Percentiles rank a stretch among this genome's conserved stretches.
Evolutionary conservation across 1,140 invertebrate species (phyloP).

Genomic region (Brachionus plicatilis): DNA sequence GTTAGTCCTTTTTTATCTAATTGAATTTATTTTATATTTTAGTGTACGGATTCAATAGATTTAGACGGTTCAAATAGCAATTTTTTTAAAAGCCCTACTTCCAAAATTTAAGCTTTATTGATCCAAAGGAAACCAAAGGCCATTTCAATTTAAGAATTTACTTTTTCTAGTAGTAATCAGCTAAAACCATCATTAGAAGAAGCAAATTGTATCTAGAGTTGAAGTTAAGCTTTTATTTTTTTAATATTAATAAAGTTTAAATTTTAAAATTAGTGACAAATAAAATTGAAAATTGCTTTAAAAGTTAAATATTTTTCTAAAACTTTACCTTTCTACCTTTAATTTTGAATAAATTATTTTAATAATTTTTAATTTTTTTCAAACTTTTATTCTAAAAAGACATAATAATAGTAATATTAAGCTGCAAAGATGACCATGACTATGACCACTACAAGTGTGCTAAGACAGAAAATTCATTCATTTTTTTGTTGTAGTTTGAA

Average conservation of each 20-base stretch:
- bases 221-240: background rate
- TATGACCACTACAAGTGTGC: no score
- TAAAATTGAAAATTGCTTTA: background rate
- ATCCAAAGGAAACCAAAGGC: background rate
- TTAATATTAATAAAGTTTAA: background rate
- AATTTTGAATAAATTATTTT: no score
- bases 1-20: background rate
- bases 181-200: background rate
- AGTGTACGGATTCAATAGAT: background rate
- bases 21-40: conserved; percentile 8
- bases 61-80: background rate
- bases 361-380: no score
- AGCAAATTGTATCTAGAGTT: background rate
- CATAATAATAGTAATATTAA: no score
- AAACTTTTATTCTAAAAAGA: no score
- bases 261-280: background rate
- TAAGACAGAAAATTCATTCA: no score
- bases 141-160: background rate
- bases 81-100: background rate
- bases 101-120: background rate
- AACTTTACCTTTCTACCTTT: background rate
- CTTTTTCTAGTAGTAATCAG: background rate
- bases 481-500: no score
- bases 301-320: background rate
- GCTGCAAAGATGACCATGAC: no score